Base-by-base conservation (phyloP, 1,140 invertebrate genomes). In the Cydia amplana region DNA sequence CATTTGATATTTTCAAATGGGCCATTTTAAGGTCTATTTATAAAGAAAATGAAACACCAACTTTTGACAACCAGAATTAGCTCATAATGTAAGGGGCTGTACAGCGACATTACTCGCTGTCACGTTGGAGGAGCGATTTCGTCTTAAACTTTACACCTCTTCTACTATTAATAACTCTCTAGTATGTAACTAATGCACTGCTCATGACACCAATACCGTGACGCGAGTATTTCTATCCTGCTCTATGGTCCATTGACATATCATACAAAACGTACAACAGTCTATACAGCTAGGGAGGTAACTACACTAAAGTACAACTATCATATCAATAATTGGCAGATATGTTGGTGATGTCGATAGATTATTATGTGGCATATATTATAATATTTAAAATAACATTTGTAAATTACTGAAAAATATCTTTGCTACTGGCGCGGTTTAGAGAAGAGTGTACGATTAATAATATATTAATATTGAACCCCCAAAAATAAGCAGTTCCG, bases 271-370 rank as follows among this genome's bases (percentile, higher is more conserved):
- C 18, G 55, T 60, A 60, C 55, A 23, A 60, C 55, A 60, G 55
- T 20, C 18, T 55, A 12, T 60, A 20, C 51, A n/a, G 51, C 73
- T 46, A 72, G 67, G 25, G 72, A 85, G 86, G 85, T 87, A 86
- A 87, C 86, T 87, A 85, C 78, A 20, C 78, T 79, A 79, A 43
- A 0, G 36, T 79, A 51, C 28, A 65, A 63, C 67, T 73, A 75
- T 60, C 49, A 79, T 78, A 70, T 75, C 74, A 80, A 80, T 81
- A 83, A 73, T 87, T 87, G 85, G 85, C 85, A 86, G 85, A 87
- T 87, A 87, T 87, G 85, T 87, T 81, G 80, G 64, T 72, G 73
- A 75, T 78, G 82, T 74, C 78, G 73, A 78, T 80, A 77, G 75
- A 32, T 36, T 70, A 36, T 70, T 70, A 36, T 70, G 65, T 70